Evolutionary conservation across 2,113 vertebrate genomes (phyloP), one percentile per base, ranked within the genome.

Genomic region (Eonycteris spelaea): DNA sequence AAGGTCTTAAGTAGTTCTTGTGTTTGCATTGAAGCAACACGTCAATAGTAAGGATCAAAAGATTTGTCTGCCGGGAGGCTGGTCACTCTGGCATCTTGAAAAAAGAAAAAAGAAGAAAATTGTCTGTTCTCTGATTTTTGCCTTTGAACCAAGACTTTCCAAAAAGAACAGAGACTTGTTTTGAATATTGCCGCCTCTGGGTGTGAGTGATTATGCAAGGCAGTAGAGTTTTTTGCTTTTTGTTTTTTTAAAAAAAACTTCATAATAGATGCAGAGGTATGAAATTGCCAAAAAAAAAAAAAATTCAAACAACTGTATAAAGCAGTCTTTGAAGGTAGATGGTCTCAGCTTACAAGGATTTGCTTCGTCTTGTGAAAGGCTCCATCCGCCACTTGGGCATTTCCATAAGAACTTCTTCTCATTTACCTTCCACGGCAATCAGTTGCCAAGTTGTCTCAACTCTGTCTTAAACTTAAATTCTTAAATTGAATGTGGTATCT

Each of bases 141-240:
- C 95, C 94, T 97, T 97, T 97, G 97, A 98, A 96, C 93, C 93
- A 94, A 91, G 86, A 96, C 95, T 97, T 97, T 96, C 79, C 92
- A 87, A 65, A 97, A 95, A 92, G 93, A 93, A 96, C 92, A 87
- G 59, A 94, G 91, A 53, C 86, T 96, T 97, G 78, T 98, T 97
- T 97, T 97, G 94, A 95, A 96, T 96, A 95, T 97, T 95, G 93
- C 93, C 79, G 40, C 92, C 96, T 95, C 88, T 97, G 97, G 95
- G 88, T 96, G 91, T 94, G 91, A 86, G 78, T 53, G 80, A 94
- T 95, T 91, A 88, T 97, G 96, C 92, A 97, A 96, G 92, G 94
- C 87, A 65, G 26, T 92, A 57, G 67, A 79, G 48, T 63, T 97
- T 97, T 71, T 70, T 33, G 43, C 45, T 67, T 24, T 35, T 78